Percentiles rank a stretch among this genome's conserved stretches.
Evolutionary conservation across 2,113 vertebrate genomes (phyloP).

Genomic region (Carollia perspicillata): DNA sequence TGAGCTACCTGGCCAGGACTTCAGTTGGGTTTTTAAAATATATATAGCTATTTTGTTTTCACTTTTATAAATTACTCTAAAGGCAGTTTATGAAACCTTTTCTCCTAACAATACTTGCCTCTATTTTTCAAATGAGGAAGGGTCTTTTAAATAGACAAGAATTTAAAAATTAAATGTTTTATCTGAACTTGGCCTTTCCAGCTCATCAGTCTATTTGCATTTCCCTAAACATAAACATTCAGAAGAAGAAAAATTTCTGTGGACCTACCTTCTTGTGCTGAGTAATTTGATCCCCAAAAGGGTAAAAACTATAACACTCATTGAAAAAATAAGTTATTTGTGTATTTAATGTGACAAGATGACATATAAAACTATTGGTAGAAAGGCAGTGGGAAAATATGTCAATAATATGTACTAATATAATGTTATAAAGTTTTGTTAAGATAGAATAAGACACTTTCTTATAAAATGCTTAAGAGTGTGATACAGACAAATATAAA

Average conservation of each 20-base stretch:
- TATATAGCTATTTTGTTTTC: neutral
- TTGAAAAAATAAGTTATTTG: neutral
- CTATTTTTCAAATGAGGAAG: neutral
- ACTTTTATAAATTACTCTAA: constrained; percentile 35
- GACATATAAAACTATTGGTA: neutral
- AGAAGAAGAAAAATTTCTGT: neutral
- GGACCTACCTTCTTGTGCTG: neutral
- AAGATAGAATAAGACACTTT: neutral
- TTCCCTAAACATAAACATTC: neutral
- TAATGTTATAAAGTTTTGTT: neutral
- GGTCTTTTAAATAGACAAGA: neutral
- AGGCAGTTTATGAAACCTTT: neutral
- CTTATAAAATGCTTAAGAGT: neutral
- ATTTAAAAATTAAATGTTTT: constrained; percentile 19
- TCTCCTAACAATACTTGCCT: neutral
- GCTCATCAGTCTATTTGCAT: neutral
- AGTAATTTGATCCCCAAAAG: neutral
- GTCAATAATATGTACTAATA: neutral
- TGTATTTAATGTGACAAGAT: neutral
- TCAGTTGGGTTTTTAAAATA: neutral
- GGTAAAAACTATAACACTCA: neutral
- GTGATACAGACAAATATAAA: neutral
- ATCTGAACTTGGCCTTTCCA: neutral
- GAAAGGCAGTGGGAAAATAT: neutral
- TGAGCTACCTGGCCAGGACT: neutral